phyloP scores from a whole-genome alignment of 1,140 invertebrate genomes.

The Ceratosolen fusciceps region DNA sequence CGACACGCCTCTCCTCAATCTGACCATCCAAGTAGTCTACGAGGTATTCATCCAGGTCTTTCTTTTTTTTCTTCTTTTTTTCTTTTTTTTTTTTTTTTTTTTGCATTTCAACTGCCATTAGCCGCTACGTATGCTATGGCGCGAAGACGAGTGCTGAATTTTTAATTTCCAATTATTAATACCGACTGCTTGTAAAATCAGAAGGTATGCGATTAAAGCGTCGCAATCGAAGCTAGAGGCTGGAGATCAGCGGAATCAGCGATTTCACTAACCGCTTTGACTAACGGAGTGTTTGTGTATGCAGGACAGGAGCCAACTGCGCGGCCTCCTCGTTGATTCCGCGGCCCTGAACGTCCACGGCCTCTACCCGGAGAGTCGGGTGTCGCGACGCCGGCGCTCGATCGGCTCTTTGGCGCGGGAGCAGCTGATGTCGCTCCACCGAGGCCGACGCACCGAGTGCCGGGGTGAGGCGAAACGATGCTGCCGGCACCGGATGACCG shows the following conservation, averaged over 20 bases:
- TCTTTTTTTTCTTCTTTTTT: no score
- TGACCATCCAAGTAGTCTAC: slow-evolving; percentile 27
- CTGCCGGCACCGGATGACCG: slow-evolving; percentile 77
- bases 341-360: slow-evolving; percentile 39
- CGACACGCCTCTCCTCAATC: background rate
- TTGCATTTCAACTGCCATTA: no score
- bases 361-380: background rate
- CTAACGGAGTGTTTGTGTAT: background rate
- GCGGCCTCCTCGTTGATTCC: background rate
- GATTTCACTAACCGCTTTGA: no score
- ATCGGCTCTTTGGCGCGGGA: slow-evolving; percentile 48
- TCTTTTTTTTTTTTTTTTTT: no score
- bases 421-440: slow-evolving; percentile 63
- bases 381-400: background rate
- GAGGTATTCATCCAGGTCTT: slow-evolving; percentile 29
- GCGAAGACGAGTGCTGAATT: no score
- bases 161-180: no score
- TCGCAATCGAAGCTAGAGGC: no score
- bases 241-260: no score
- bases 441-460: slow-evolving; percentile 69
- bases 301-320: background rate
- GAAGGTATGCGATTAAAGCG: no score
- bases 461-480: slow-evolving; percentile 74
- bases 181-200: no score
- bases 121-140: no score